Conservation (phyloP, 1,140 invertebrate genomes). For the Wiebesia pumilae region DNA sequence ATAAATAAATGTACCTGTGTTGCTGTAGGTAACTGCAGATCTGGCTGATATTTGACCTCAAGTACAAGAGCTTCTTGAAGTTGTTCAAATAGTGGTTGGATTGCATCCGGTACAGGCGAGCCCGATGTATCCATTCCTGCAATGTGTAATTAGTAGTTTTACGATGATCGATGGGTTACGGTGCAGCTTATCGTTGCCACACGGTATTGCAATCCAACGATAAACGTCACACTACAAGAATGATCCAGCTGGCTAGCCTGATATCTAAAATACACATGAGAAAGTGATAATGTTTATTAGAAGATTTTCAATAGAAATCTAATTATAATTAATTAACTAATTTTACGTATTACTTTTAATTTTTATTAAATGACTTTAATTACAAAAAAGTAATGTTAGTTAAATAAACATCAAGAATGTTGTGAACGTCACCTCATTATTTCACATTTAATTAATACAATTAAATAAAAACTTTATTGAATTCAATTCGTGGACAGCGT, state of each 20-base stretch:
- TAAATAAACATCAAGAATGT: too few relatives aligned
- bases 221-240: conserved; percentile 72
- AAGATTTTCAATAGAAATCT: background rate
- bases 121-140: conserved; percentile 75
- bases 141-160: conserved; percentile 62
- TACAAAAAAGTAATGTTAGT: too few relatives aligned
- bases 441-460: too few relatives aligned
- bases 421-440: too few relatives aligned
- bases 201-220: conserved; percentile 57
- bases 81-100: conserved; percentile 76
- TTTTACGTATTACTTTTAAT: background rate
- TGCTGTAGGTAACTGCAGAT: conserved; percentile 77
- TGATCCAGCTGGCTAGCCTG: conserved; percentile 74
- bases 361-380: too few relatives aligned
- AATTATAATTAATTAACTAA: background rate
- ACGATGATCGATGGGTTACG: conserved; percentile 50
- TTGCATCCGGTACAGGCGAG: conserved; percentile 76
- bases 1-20: conserved; percentile 60
- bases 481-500: too few relatives aligned
- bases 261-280: conserved; percentile 66
- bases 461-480: too few relatives aligned
- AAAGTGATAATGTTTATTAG: background rate
- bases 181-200: conserved; percentile 52
- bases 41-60: conserved; percentile 82
- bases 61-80: conserved; percentile 81